A percentile compares a stretch with the other conserved stretches of the same genome.
phyloP scores from a whole-genome alignment of 2,113 vertebrate genomes.

The Calidris pygmaea region DNA sequence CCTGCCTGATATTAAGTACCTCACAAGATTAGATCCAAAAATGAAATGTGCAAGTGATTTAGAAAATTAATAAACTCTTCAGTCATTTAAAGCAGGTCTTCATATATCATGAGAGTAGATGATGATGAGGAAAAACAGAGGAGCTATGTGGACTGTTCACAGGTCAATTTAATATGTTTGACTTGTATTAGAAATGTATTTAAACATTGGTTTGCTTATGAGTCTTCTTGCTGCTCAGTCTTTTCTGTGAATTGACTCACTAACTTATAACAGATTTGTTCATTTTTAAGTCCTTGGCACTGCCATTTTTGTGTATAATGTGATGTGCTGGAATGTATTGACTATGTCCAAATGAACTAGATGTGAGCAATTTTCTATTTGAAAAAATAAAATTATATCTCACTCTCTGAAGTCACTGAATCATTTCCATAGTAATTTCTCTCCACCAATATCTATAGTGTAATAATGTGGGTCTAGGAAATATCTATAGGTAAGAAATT shows the following conservation, averaged over 20 bases:
- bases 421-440: conserved; percentile 5
- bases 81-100: not conserved
- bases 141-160: not conserved
- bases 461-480: not conserved
- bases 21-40: not conserved
- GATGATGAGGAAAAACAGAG: not conserved
- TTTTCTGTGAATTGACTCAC: conserved; percentile 40
- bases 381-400: conserved; percentile 63
- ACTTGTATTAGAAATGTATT: conserved; percentile 10
- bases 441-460: not conserved
- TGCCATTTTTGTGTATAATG: not conserved
- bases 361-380: conserved; percentile 59
- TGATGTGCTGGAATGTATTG: not conserved
- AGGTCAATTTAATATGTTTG: not conserved
- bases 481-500: not conserved
- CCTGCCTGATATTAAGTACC: not conserved
- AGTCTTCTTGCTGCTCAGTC: conserved; percentile 26
- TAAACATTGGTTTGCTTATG: conserved; percentile 23
- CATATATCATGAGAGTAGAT: not conserved
- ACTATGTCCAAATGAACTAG: conserved; percentile 29
- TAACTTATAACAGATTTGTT: conserved; percentile 43
- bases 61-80: not conserved
- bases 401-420: not conserved
- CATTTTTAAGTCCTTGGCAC: conserved; percentile 12
- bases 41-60: not conserved